phyloP scores from a whole-genome alignment of 2,113 vertebrate species.

The Amphiprion percula region DNA sequence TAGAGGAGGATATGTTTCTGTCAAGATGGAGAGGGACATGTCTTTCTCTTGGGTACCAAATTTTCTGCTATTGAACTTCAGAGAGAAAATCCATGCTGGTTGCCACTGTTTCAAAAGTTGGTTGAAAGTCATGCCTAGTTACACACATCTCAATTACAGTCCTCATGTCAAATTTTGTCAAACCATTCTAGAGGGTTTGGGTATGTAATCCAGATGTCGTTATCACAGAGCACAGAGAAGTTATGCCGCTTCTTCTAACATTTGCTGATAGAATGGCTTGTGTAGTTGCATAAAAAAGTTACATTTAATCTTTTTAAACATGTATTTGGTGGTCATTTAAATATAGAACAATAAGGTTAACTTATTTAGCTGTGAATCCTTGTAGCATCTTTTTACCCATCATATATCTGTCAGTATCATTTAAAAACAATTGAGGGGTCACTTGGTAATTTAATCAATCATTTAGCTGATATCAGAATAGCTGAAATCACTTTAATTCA shows the following conservation, averaged over 20 bases:
- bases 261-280: not conserved
- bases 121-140: not conserved
- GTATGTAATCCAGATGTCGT: not conserved
- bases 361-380: too few relatives aligned
- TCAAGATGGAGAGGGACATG: slow-evolving; percentile 14
- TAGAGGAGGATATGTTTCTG: slow-evolving; percentile 31
- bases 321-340: not conserved
- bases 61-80: slow-evolving; percentile 29
- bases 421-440: too few relatives aligned
- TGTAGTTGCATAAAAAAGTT: not conserved
- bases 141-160: slow-evolving; percentile 5
- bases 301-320: too few relatives aligned
- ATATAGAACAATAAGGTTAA: not conserved
- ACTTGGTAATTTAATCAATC: too few relatives aligned
- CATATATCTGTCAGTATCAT: too few relatives aligned
- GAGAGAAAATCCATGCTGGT: slow-evolving; percentile 3
- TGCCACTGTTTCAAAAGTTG: slow-evolving; percentile 19
- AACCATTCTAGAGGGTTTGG: not conserved
- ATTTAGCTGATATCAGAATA: slow-evolving; percentile 5
- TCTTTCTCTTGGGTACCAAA: slow-evolving; percentile 21
- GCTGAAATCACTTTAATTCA: slow-evolving; percentile 44
- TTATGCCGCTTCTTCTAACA: not conserved
- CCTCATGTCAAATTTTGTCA: not conserved
- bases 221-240: not conserved
- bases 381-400: too few relatives aligned